These are phyloP conservation scores for Siniperca obscura DNA, from an alignment of 2,797 vertebrate species.

Conservation along the genomic window DNA sequence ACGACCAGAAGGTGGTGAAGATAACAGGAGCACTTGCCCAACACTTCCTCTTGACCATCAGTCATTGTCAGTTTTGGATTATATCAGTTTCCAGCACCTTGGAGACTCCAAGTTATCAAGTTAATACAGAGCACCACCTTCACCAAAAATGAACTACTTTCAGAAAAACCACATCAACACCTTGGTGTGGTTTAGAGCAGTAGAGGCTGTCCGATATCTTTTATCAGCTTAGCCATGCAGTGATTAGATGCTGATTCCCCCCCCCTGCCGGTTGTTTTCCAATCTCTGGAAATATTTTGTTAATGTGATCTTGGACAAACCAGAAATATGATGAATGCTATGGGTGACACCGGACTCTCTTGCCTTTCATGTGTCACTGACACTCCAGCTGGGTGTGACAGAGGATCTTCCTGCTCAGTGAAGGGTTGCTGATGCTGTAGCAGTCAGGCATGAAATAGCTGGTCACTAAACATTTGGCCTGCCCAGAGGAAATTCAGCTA, in stretches of 20 bases:
- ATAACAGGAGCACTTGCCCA: conserved; percentile 26
- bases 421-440: conserved; percentile 43
- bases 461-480: conserved; percentile 41
- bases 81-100: background rate
- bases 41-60: conserved; percentile 17
- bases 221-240: conserved; percentile 30
- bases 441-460: conserved; percentile 39
- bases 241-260: background rate
- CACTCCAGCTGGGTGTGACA: conserved; percentile 19
- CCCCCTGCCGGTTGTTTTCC: conserved; percentile 4
- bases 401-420: conserved; percentile 32
- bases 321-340: conserved; percentile 5
- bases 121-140: conserved; percentile 3
- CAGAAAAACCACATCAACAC: background rate
- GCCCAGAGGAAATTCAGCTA: conserved; percentile 14
- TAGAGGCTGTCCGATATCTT: background rate
- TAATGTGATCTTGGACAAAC: conserved; percentile 1
- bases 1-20: conserved; percentile 24
- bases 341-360: background rate
- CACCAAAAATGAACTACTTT: conserved; percentile 14
- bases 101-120: too few species aligned
- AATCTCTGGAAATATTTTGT: conserved; percentile 9
- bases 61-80: conserved; percentile 16
- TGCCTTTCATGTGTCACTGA: conserved; percentile 6
- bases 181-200: background rate